Percentiles rank a stretch among this genome's conserved stretches.
Evolutionary conservation across 2,888 invertebrate genomes (phyloP).

Genomic region (Scaptomyza tumidula): DNA sequence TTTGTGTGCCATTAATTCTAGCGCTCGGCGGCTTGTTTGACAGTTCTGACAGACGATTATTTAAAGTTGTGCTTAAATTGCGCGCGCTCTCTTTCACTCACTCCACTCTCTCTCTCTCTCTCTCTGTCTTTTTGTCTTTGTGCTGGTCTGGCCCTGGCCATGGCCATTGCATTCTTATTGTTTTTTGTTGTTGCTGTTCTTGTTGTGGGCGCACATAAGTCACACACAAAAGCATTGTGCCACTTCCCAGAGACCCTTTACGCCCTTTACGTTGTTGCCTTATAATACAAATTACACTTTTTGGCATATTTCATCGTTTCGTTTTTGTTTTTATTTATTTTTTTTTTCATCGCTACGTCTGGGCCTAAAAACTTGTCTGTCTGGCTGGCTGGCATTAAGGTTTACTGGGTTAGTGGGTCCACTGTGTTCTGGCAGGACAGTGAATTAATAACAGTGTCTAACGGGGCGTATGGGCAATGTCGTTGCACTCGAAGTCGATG

Average conservation of each 20-base stretch:
- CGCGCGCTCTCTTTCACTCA: constrained; percentile 38
- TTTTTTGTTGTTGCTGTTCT: constrained; percentile 24
- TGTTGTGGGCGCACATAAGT: constrained; percentile 54
- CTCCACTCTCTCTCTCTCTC: constrained; percentile 20
- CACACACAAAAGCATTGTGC: constrained; percentile 41
- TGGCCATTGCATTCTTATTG: constrained; percentile 45
- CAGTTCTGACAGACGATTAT: constrained; percentile 85
- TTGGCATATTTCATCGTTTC: constrained; percentile 72
- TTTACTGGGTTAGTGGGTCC: constrained; percentile 70
- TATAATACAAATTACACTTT: constrained; percentile 78
- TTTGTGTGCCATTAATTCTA: constrained; percentile 83
- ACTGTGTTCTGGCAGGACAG: constrained; percentile 12
- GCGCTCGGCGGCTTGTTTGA: constrained; percentile 85
- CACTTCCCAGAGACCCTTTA: constrained; percentile 30
- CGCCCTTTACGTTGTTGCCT: constrained; percentile 22
- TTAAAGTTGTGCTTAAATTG: constrained; percentile 84
- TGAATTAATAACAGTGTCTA: constrained; percentile 48
- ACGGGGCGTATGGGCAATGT: constrained; percentile 40
- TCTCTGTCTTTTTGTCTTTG: constrained; percentile 11
- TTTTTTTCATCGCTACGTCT: constrained; percentile 25
- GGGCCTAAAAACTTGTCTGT: constrained; percentile 43
- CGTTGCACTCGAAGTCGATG: not conserved
- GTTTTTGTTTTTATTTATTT: constrained; percentile 26
- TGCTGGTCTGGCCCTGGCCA: constrained; percentile 44
- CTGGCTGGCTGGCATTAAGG: constrained; percentile 10